Conservation (phyloP, 2,888 invertebrate species). For the Acleris literana region DNA sequence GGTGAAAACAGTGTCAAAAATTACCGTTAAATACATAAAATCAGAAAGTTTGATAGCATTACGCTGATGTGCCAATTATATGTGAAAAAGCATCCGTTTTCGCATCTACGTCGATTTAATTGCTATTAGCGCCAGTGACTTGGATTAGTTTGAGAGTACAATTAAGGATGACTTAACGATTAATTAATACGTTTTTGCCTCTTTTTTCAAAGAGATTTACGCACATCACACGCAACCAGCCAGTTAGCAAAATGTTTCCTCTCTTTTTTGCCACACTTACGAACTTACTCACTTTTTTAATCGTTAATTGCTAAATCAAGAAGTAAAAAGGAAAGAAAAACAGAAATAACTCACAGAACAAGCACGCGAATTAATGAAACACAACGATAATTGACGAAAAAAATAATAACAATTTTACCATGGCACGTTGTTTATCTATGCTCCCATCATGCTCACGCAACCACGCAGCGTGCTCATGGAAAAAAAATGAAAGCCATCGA, state of each 20-base stretch:
- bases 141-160: not conserved
- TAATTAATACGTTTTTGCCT: slow-evolving; percentile 9
- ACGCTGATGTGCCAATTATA: too few species aligned
- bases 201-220: slow-evolving; percentile 24
- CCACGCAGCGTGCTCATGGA: slow-evolving; percentile 55
- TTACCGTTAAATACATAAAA: too few species aligned
- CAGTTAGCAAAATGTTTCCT: slow-evolving; percentile 28
- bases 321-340: slow-evolving; percentile 24
- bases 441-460: slow-evolving; percentile 63
- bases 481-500: slow-evolving; percentile 65
- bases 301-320: slow-evolving; percentile 27
- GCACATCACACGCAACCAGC: slow-evolving; percentile 23
- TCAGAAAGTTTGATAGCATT: too few species aligned
- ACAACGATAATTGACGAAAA: slow-evolving; percentile 51
- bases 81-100: too few species aligned
- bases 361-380: slow-evolving; percentile 53
- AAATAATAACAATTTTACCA: slow-evolving; percentile 51
- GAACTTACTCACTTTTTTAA: slow-evolving; percentile 13
- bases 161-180: slow-evolving; percentile 1
- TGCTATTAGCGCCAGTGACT: too few species aligned
- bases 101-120: too few species aligned
- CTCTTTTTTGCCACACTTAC: slow-evolving; percentile 23
- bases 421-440: slow-evolving; percentile 59
- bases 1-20: too few species aligned
- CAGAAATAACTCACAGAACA: slow-evolving; percentile 30